Base-by-base conservation (phyloP, 2,113 vertebrate species). In the Myotis yumanensis region DNA sequence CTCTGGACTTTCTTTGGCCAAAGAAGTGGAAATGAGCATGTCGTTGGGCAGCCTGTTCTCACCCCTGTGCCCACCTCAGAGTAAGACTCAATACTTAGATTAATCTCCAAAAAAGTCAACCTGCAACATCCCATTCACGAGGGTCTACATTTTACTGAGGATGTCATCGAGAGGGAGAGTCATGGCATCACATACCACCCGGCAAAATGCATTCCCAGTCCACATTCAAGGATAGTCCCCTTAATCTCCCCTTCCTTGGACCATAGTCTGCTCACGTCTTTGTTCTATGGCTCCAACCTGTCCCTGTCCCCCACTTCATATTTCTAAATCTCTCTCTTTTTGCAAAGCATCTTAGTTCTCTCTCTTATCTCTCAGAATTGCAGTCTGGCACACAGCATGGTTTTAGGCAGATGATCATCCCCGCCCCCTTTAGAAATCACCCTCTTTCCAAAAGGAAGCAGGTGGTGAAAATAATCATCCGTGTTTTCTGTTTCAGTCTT, bases 161-260 rank as follows among this genome's bases (percentile, higher is more conserved):
- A 22, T 32, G 11, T 20, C 7, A 18, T 10, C 1, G 28, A 40
- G 32, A n/a, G 14, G 54, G 20, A 57, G 54, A 57, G 54, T 32
- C n/a, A 2, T 0, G 32, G 1, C 7, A 11, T 11, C 2, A 0
- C 17, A 28, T 3, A 4, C 4, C 4, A 22, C 32, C 35, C 1
- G 37, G 57, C 20, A 0, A 9, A 37, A 57, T 2, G 4, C 3
- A 8, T 2, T 9, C 25, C 18, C 88, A 16, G 4, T 1, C 20
- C 30, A 14, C 12, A 11, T 40, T 35, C 40, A 0, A 1, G 3
- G 23, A 32, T 0, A 0, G 7, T 72, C 35, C 14, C 16, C n/a
- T 66, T 20, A 40, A n/a, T 2, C 16, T 17, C 5, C 7, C 57
- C 5, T 6, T 43, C 37, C 62, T 71, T 7, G 46, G 37, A 23